These are phyloP conservation scores for Pangasius macronema DNA, from an alignment of 2,797 vertebrate genomes.

Conservation along the genomic window DNA sequence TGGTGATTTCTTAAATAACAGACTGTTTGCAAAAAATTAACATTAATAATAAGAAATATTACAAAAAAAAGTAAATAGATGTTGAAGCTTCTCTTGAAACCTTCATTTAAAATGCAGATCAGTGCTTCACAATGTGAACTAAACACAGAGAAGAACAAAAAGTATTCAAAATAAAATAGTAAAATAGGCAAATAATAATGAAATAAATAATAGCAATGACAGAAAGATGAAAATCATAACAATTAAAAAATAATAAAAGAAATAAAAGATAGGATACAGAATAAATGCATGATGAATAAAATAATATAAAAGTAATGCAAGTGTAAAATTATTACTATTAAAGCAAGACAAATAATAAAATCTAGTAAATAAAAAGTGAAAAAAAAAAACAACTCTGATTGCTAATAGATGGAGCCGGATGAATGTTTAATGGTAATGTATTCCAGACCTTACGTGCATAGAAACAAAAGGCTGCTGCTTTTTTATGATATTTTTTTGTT, in stretches of 20 bases:
- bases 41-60: background rate
- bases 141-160: background rate
- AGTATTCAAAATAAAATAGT: background rate
- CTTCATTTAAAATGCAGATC: background rate
- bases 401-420: too few species aligned
- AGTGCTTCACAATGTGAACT: background rate
- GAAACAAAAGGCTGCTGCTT: background rate
- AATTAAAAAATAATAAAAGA: background rate
- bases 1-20: background rate
- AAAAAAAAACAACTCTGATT: background rate
- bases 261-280: background rate
- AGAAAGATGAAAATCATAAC: background rate
- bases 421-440: background rate
- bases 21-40: background rate
- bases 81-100: background rate
- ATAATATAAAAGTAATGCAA: background rate
- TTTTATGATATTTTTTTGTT: background rate
- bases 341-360: slow-evolving; percentile 3
- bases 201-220: background rate
- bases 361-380: background rate
- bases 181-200: background rate
- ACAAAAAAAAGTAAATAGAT: background rate
- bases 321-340: background rate
- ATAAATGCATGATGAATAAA: background rate
- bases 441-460: background rate